Conservation (phyloP, 2,797 vertebrate species). For the Picus viridis region DNA sequence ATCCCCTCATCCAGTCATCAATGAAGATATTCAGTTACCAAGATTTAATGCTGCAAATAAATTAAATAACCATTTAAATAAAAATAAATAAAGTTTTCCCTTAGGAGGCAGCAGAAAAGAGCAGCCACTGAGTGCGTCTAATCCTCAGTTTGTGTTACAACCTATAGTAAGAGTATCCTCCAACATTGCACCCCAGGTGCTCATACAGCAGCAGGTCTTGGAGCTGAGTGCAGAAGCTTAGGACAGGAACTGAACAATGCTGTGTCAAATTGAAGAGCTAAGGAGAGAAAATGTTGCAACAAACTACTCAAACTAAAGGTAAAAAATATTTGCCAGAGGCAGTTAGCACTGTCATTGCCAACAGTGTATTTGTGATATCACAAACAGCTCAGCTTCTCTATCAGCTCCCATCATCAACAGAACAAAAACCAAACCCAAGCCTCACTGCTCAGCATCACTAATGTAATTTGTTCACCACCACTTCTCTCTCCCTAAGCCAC, state of each 20-base stretch:
- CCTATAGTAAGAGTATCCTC: not conserved
- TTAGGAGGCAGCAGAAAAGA: not conserved
- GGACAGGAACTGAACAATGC: not conserved
- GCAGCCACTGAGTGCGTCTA: not conserved
- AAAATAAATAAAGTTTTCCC: not conserved
- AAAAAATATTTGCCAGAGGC: not conserved
- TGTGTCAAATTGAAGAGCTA: not conserved
- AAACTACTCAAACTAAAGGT: not conserved
- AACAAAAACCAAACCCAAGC: not conserved
- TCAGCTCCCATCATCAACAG: not conserved
- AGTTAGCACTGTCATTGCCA: not conserved
- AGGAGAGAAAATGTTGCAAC: not conserved
- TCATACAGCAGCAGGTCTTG: not conserved
- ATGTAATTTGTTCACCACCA: not conserved
- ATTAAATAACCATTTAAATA: not conserved
- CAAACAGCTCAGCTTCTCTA: not conserved
- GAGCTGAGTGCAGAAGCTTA: not conserved
- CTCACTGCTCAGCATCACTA: not conserved
- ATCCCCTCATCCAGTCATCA: no score
- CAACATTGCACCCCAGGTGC: not conserved
- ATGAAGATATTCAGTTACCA: not conserved
- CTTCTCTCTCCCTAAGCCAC: not conserved
- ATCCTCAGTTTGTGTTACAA: not conserved
- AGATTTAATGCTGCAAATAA: not conserved
- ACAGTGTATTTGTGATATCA: not conserved